phyloP scores from a whole-genome alignment of 2,797 vertebrate genomes.

The Premnoplex brunnescens region DNA sequence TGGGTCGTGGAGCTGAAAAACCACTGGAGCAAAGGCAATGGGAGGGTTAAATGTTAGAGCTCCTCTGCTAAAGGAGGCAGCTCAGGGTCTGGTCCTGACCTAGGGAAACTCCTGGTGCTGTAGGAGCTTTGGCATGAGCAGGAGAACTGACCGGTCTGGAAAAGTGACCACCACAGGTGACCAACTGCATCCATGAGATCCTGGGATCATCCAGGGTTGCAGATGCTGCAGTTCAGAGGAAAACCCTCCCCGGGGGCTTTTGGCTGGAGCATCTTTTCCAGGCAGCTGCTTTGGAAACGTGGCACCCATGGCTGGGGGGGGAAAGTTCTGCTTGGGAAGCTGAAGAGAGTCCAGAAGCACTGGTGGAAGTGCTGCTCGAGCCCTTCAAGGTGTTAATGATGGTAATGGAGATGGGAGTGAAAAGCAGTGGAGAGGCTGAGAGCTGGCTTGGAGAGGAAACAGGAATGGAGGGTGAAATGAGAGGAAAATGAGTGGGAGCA shows the following conservation, averaged over 20 bases:
- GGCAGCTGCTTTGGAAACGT: background rate
- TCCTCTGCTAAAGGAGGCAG: background rate
- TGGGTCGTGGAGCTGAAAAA: too few species aligned
- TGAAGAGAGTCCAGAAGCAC: background rate
- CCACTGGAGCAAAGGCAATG: fast-evolving
- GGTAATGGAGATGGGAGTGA: background rate
- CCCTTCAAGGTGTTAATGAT: background rate
- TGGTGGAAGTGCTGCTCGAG: background rate
- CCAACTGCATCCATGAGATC: background rate
- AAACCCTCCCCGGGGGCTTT: background rate
- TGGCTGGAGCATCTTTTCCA: background rate
- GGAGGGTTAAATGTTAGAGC: background rate
- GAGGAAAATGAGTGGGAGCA: background rate
- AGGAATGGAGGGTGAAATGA: background rate
- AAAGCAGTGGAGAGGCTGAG: background rate
- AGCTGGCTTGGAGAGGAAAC: background rate
- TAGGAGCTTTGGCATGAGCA: background rate
- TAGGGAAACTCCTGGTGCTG: background rate
- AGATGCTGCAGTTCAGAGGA: fast-evolving
- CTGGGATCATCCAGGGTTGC: background rate
- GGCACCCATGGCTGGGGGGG: background rate
- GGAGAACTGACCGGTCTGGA: fast-evolving
- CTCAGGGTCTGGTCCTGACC: background rate
- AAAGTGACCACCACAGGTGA: fast-evolving
- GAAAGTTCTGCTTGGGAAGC: background rate